Percentiles rank a stretch among this genome's conserved stretches.
Evolutionary conservation across 2,797 vertebrate species (phyloP).

Genomic region (Ptychadena robeensis): DNA sequence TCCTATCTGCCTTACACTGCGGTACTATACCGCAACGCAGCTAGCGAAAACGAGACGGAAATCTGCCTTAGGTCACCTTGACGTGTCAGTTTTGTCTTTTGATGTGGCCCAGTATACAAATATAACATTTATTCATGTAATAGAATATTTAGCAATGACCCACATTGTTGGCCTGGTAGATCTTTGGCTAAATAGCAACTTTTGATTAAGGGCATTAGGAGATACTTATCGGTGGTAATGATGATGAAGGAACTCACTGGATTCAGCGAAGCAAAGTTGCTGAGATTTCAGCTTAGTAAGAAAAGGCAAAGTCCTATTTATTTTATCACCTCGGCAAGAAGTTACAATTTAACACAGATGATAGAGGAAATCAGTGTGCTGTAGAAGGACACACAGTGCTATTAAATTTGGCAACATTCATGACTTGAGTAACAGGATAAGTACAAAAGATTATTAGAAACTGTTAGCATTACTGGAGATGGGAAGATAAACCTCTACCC

Average conservation of each 20-base stretch:
- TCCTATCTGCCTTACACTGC: no score
- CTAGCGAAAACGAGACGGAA: no score
- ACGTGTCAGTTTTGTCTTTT: no score
- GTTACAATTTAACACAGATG: conserved; percentile 38
- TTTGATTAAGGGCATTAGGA: neutral
- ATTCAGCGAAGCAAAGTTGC: neutral
- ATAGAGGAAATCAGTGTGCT: neutral
- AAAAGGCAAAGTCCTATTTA: conserved; percentile 23
- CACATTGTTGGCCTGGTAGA: no score
- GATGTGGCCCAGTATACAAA: no score
- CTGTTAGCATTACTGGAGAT: no score
- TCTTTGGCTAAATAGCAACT: neutral
- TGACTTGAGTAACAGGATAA: neutral
- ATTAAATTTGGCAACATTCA: neutral
- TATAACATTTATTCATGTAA: no score
- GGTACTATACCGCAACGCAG: no score
- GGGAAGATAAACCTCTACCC: no score
- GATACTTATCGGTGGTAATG: conserved; percentile 18
- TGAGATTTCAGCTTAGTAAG: neutral
- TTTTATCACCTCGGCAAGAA: neutral
- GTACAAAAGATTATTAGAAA: neutral
- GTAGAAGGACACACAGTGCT: neutral
- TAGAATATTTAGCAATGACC: no score
- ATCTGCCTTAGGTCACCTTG: no score
- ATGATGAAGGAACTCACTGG: conserved; percentile 9